Evolutionary conservation across 1,140 invertebrate species (phyloP), one percentile per base, ranked within the genome.

Genomic region (Helicoverpa armigera): DNA sequence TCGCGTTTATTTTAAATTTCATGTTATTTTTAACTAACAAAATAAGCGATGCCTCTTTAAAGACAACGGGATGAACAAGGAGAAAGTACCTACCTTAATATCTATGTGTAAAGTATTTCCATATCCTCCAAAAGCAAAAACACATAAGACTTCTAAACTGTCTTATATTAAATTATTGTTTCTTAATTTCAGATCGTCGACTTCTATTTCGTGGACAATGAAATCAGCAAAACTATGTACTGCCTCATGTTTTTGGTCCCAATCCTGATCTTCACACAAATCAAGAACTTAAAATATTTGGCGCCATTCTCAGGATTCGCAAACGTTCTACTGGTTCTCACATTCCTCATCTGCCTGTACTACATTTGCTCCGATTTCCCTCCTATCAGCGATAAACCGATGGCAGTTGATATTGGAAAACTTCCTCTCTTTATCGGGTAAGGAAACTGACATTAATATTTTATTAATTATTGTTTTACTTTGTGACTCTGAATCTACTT

Each of bases 271-370:
- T 95, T 97, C 35, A 96, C 96, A 1, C 96, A 97, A 86, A 96
- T 97, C 53, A 95, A 96, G 73, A 96, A 97, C 79, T 94, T 98
- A 1, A 97, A 97, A 84, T 96, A 96, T 83, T 88, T 98, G 78
- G 97, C 97, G 13, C 97, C 97, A 2, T 97, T 98, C 88, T 98
- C 97, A 1, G 95, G 96, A 5, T 90, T 97, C 53, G 97, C 97
- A 9, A 98, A 98, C 67, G 79, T 96, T 2, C 96, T 96, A 51
- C 96, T 98, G 85, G 94, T 97, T 5, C 86, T 96, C 3, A 97
- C 97, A 9, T 97, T 98, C 77, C 91, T 89, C 1, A 97, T 98
- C n/a, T 97, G 96, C 1, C 91, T 97, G 5, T 98, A 97, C 85
- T 98, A 97, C 87, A 96, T 97, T 83, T 97, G 97, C 86, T 92